Evolutionary conservation across 2,888 invertebrate species (phyloP).

Genomic region (Caenorhabditis imperialis): DNA sequence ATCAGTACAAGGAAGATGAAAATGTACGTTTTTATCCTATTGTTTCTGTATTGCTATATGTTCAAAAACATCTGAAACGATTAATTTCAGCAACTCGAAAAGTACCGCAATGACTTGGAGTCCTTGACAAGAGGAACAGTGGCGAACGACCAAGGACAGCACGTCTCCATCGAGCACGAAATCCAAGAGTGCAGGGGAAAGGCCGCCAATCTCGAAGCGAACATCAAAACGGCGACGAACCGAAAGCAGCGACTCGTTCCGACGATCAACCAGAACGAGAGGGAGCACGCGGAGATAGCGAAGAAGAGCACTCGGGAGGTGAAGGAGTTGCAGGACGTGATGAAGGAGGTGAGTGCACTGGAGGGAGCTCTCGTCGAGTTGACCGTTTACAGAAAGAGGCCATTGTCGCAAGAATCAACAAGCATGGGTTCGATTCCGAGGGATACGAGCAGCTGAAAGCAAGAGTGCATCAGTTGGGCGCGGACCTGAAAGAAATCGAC

Average conservation of each 20-base stretch:
- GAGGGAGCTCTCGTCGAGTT: no score
- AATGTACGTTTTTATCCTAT: no score
- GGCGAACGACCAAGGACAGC: constrained; percentile 85
- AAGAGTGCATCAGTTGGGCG: background rate
- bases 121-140: constrained; percentile 89
- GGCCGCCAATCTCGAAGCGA: constrained; percentile 13
- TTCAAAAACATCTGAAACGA: no score
- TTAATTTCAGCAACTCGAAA: constrained; percentile 10
- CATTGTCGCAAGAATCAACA: background rate
- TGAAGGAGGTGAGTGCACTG: constrained; percentile 24
- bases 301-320: no score
- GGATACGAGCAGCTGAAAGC: background rate
- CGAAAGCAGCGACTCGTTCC: background rate
- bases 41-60: no score
- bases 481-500: background rate
- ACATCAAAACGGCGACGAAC: constrained; percentile 16
- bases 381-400: constrained; percentile 9
- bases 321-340: constrained; percentile 80
- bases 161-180: constrained; percentile 89
- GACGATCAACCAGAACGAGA: no score
- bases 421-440: constrained; percentile 53
- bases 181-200: constrained; percentile 82
- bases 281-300: no score
- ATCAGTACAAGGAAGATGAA: constrained; percentile 34
- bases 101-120: constrained; percentile 80